Base-by-base conservation (phyloP, 2,888 invertebrate genomes). In the Ophion ventricosus region DNA sequence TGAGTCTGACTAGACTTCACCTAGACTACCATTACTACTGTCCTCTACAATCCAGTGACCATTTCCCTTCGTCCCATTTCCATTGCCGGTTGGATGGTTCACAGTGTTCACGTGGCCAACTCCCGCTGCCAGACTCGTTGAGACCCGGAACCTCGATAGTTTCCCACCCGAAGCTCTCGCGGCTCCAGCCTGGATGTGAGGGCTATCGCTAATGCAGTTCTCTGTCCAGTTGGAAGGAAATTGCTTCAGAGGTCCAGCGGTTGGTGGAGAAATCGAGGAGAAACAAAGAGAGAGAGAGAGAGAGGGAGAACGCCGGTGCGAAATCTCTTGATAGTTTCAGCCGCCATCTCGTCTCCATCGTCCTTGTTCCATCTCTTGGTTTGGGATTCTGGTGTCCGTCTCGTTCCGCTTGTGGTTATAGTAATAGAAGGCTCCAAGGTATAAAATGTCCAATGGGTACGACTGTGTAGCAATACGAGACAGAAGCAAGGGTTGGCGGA, bases 191-290 rank as follows among this genome's bases (percentile, higher is more conserved):
- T 56, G 66, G 43, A 61, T 79, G 67, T 74, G 80, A 78, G 74
- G 80, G 86, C 56, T 89, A 89, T 90, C 87, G 87, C 84, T 91
- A 91, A 91, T 91, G 89, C 89, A 88, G 88, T 89, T 86, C 89
- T 88, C 88, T 88, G 90, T 88, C 89, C 89, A 89, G 88, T 87
- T 82, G 87, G 87, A 88, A 90, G 89, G 89, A 91, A 91, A 91
- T 91, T 91, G 88, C 89, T 88, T 89, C 84, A 88, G 87, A 61
- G 40, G 59, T 76, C 63, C 57, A 82, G 86, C 74, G 82, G 66
- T 74, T 73, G 66, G 82, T 72, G 72, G 59, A 43, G 43, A 43
- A 43, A 43, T 43, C 43, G 43, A 43, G 43, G 43, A 43, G 43
- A 43, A 14, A 43, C 4, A 61, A 0, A 43, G 14, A 43, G 1